phyloP scores from a whole-genome alignment of 2,888 invertebrate genomes.

The Drosophila limbata region DNA sequence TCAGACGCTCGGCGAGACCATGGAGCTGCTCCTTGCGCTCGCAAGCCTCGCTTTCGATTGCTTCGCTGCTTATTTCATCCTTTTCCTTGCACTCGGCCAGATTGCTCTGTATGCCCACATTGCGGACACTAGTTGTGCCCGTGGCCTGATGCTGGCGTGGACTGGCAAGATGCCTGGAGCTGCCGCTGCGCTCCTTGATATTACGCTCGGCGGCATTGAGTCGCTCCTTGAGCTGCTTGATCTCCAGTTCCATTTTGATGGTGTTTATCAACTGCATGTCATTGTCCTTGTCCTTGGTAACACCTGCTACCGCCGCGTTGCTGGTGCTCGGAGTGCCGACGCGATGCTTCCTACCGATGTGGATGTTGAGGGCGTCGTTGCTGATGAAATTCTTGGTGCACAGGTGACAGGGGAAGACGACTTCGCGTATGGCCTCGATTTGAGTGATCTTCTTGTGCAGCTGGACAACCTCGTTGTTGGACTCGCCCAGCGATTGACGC shows the following conservation, averaged over 20 bases:
- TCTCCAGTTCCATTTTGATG: constrained; percentile 88
- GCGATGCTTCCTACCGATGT: constrained; percentile 82
- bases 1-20: constrained; percentile 67
- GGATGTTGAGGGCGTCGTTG: constrained; percentile 84
- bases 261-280: constrained; percentile 87
- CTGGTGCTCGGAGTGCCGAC: constrained; percentile 52
- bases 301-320: constrained; percentile 20
- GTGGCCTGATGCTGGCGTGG: constrained; percentile 49
- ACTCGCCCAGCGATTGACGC: constrained; percentile 71
- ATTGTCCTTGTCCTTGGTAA: constrained; percentile 70
- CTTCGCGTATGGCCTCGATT: constrained; percentile 83
- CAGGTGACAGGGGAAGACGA: constrained; percentile 84
- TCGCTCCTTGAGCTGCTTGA: constrained; percentile 88
- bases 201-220: constrained; percentile 87
- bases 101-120: constrained; percentile 76
- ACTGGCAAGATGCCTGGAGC: constrained; percentile 29
- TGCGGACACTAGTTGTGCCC: constrained; percentile 40
- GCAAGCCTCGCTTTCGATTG: constrained; percentile 46
- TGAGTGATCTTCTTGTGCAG: constrained; percentile 83
- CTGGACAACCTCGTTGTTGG: constrained; percentile 81
- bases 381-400: constrained; percentile 85
- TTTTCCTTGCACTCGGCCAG: constrained; percentile 72
- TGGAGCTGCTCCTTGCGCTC: constrained; percentile 69
- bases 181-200: constrained; percentile 82
- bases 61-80: constrained; percentile 62